phyloP scores from a whole-genome alignment of 2,797 vertebrate species.

The Neosilurus hyrtlii region DNA sequence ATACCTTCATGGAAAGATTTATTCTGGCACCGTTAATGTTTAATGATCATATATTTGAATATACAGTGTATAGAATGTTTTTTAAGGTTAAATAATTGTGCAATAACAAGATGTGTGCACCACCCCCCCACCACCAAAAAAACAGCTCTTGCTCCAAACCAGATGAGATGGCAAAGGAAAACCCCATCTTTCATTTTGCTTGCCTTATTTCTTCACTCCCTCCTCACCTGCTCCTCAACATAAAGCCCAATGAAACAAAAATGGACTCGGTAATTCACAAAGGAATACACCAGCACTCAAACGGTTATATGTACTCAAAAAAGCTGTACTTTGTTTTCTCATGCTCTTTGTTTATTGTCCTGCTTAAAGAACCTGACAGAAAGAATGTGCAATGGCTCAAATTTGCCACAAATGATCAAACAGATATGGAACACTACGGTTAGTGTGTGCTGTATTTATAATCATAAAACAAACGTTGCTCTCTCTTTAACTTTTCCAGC shows the following conservation, averaged over 20 bases:
- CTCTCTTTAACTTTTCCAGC: neutral
- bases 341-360: neutral
- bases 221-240: neutral
- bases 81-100: neutral
- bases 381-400: conserved; percentile 59
- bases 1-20: too few relatives aligned
- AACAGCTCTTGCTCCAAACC: conserved; percentile 24
- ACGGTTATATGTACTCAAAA: neutral
- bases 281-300: neutral
- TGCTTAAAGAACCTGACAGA: conserved; percentile 50
- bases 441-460: conserved; percentile 45
- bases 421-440: conserved; percentile 63
- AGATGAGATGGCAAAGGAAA: conserved; percentile 10
- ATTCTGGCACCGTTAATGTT: neutral
- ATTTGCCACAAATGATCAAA: conserved; percentile 59
- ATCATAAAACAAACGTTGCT: neutral
- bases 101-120: neutral
- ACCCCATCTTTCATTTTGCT: conserved; percentile 40
- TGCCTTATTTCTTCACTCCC: conserved; percentile 50
- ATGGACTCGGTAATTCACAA: conserved; percentile 42
- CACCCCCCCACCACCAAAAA: neutral
- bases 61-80: neutral
- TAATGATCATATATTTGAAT: neutral
- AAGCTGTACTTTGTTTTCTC: neutral
- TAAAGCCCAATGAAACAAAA: conserved; percentile 11